A percentile compares a stretch with the other conserved stretches of the same genome.
phyloP scores from a whole-genome alignment of 2,888 invertebrate species.

The Cheilosia vernalis region DNA sequence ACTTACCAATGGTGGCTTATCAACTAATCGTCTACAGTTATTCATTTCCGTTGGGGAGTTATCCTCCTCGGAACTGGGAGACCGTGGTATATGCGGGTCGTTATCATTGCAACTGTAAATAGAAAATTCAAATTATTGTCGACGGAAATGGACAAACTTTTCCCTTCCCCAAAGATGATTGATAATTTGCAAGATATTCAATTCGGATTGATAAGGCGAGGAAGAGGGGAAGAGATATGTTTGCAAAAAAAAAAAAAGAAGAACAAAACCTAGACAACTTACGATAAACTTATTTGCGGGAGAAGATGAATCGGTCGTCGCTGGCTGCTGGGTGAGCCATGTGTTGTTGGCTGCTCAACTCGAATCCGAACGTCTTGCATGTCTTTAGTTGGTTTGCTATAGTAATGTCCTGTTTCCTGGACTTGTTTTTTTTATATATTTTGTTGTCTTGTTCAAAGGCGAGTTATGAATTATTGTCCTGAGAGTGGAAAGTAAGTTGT shows the following conservation, averaged over 20 bases:
- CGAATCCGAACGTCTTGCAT: slow-evolving; percentile 83
- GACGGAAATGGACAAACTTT: slow-evolving; percentile 47
- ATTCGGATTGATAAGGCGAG: slow-evolving; percentile 64
- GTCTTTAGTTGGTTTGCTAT: slow-evolving; percentile 76
- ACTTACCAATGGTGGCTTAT: slow-evolving; percentile 89
- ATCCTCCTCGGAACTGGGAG: slow-evolving; percentile 91
- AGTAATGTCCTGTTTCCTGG: slow-evolving; percentile 41
- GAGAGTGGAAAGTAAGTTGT: slow-evolving; percentile 37
- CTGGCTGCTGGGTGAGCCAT: slow-evolving; percentile 75
- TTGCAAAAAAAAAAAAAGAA: slow-evolving; percentile 11
- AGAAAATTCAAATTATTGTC: slow-evolving; percentile 30
- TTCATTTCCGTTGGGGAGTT: slow-evolving; percentile 94
- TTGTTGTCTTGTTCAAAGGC: slow-evolving; percentile 57
- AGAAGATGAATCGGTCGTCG: slow-evolving; percentile 77
- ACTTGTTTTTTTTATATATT: slow-evolving; percentile 11
- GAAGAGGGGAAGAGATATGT: slow-evolving; percentile 1
- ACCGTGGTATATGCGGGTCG: slow-evolving; percentile 78
- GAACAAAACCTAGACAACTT: slow-evolving; percentile 59
- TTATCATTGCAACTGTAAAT: slow-evolving; percentile 75
- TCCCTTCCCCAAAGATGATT: slow-evolving; percentile 61
- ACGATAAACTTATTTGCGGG: slow-evolving; percentile 79
- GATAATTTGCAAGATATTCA: slow-evolving; percentile 72
- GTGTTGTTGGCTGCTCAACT: slow-evolving; percentile 79
- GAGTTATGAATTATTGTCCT: slow-evolving; percentile 73
- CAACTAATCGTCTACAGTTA: slow-evolving; percentile 91